A percentile compares a stretch with the other conserved stretches of the same genome.
Conservation (phyloP, 2,888 invertebrate genomes). For the Agrypnus murinus region DNA sequence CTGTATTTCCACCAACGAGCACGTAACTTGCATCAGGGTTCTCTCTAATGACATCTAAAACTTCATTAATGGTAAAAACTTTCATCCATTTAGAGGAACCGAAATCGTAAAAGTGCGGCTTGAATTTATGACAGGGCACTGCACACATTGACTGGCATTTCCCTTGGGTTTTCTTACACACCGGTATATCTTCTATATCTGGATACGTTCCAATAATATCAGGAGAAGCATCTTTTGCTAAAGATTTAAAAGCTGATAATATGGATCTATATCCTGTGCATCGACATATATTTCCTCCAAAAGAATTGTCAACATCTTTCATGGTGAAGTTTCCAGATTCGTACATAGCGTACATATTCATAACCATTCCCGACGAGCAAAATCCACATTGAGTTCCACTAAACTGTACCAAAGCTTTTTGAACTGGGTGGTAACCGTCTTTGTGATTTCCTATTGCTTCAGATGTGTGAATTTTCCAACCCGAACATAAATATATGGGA, state of each 20-base stretch:
- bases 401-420: constrained; percentile 74
- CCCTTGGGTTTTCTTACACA: constrained; percentile 57
- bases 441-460: constrained; percentile 79
- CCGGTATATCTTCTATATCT: constrained; percentile 71
- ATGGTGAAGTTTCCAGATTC: constrained; percentile 71
- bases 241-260: constrained; percentile 77
- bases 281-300: constrained; percentile 82
- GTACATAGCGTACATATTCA: constrained; percentile 80
- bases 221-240: constrained; percentile 71
- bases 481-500: constrained; percentile 73
- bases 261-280: constrained; percentile 83
- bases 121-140: constrained; percentile 69
- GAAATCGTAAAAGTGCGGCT: constrained; percentile 66
- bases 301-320: constrained; percentile 80
- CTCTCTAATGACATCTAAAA: constrained; percentile 75
- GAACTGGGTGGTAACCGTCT: constrained; percentile 78
- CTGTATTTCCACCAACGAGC: constrained; percentile 84
- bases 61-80: constrained; percentile 73
- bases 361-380: constrained; percentile 85
- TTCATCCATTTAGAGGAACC: constrained; percentile 74
- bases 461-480: constrained; percentile 82
- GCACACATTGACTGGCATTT: constrained; percentile 59
- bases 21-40: constrained; percentile 71
- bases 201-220: constrained; percentile 62
- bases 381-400: constrained; percentile 82